phyloP scores from a whole-genome alignment of 2,888 invertebrate genomes.

The Branchipolynoe longqiensis region DNA sequence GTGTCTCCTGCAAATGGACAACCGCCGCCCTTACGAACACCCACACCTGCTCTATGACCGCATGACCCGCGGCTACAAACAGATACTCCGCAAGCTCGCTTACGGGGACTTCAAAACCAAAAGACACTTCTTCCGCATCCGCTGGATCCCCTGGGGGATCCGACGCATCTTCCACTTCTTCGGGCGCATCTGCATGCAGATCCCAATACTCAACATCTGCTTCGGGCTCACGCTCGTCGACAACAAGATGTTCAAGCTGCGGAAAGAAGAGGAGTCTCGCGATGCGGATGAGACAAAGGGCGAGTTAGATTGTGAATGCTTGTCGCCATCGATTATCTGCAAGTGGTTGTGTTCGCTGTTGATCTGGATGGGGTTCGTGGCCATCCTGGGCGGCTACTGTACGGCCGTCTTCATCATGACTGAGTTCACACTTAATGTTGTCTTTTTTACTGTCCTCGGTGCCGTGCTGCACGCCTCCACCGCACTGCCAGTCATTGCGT shows the following conservation, averaged over 20 bases:
- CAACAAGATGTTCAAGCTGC: constrained; percentile 59
- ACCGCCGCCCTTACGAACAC: constrained; percentile 63
- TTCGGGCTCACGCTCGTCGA: constrained; percentile 62
- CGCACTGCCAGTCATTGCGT: constrained; percentile 67
- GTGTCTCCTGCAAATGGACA: constrained; percentile 64
- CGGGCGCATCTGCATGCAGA: constrained; percentile 61
- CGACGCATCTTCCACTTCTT: constrained; percentile 60
- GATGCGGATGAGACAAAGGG: constrained; percentile 61
- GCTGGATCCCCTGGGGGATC: constrained; percentile 67
- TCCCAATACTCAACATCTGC: constrained; percentile 68
- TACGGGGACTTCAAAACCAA: constrained; percentile 66
- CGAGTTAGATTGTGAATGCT: constrained; percentile 20
- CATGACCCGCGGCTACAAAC: constrained; percentile 65
- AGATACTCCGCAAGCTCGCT: constrained; percentile 65
- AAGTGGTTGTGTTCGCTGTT: constrained; percentile 59
- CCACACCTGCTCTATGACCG: constrained; percentile 64
- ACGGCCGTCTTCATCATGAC: constrained; percentile 66
- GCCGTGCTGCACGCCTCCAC: constrained; percentile 64
- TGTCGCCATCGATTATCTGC: constrained; percentile 50
- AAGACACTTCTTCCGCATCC: constrained; percentile 67
- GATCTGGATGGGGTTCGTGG: constrained; percentile 66
- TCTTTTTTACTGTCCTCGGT: constrained; percentile 66
- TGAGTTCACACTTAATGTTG: constrained; percentile 66
- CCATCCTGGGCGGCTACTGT: constrained; percentile 68
- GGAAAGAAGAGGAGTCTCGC: constrained; percentile 37